A percentile compares a stretch with the other conserved stretches of the same genome.
phyloP scores from a whole-genome alignment of 2,113 vertebrate genomes.

The Sarotherodon lohbergeri region DNA sequence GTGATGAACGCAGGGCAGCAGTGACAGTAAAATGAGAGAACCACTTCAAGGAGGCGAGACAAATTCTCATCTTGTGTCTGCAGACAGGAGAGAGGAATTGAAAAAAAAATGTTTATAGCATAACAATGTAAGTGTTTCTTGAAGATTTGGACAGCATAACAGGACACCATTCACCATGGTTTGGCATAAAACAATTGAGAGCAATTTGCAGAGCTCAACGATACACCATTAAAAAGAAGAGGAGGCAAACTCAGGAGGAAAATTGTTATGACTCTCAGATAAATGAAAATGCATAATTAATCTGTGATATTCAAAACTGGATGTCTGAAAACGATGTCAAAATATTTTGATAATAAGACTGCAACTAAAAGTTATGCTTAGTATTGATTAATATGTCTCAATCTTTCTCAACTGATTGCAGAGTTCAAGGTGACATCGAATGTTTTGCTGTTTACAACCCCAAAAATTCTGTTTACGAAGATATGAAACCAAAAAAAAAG shows the following conservation, averaged over 20 bases:
- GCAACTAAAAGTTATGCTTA: neutral
- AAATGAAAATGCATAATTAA: neutral
- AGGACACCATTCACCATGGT: constrained; percentile 3
- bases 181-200: neutral
- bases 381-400: neutral
- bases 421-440: neutral
- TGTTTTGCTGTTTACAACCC: neutral
- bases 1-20: constrained; percentile 23
- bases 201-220: neutral
- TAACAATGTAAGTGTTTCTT: constrained; percentile 1
- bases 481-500: neutral
- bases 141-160: neutral
- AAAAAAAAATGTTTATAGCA: neutral
- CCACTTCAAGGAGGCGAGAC: neutral
- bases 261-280: neutral
- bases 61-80: neutral
- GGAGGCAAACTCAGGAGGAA: neutral
- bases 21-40: constrained; percentile 34
- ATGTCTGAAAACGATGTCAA: neutral
- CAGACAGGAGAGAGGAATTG: neutral
- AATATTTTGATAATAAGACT: neutral
- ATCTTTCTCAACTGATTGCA: neutral
- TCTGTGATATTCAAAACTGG: neutral
- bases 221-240: neutral
- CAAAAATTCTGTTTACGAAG: neutral